Base-by-base conservation (phyloP, 2,888 invertebrate genomes). In the Kuschelorhynchus macadamiae region DNA sequence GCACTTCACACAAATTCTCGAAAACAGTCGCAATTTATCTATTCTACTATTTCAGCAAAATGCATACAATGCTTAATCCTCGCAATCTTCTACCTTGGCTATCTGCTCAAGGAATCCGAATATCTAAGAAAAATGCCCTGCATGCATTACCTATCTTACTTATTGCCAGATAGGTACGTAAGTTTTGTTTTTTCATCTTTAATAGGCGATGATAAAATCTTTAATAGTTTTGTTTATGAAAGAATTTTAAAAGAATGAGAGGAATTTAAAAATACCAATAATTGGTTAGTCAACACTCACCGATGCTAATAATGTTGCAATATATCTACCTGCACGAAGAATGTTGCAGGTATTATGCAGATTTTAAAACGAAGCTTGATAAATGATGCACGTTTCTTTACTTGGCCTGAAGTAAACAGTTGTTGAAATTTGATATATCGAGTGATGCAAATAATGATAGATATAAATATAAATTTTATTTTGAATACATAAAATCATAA, bases 201-300 rank as follows among this genome's bases (percentile, higher is more conserved):
- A 42, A 44, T 32, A 44, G 32, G 44, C 56, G 41, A 44, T 30
- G 56, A 56, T 44, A 56, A 56, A 56, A 56, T 56, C 56, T 56
- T 56, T 42, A 56, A 56, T 56, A 18, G 44, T 56, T 32, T 33
- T 56, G 32, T 56, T 44, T 32, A 56, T 33, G 14, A 44, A 44
- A 20, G 56, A 56, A 44, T 56, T 56, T 55, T 32, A 44, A 33
- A 21, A 39, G 32, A 56, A 56, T 56, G 56, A 44, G 12, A 56
- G 21, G 42, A 55, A 55, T 55, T 30, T 55, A 55, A 55, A 55
- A 42, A 55, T n/a, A 5, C 12, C 42, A 42, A 55, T 55, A 42
- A 55, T 55, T 42, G 30, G 20, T 42, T 55, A 14, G 42, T 42
- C 9, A 42, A 42, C 36, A 36, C 36, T 36, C 36, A 11, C 36